Evolutionary conservation across 2,888 invertebrate genomes (phyloP).

Genomic region (Polyploca ridens): DNA sequence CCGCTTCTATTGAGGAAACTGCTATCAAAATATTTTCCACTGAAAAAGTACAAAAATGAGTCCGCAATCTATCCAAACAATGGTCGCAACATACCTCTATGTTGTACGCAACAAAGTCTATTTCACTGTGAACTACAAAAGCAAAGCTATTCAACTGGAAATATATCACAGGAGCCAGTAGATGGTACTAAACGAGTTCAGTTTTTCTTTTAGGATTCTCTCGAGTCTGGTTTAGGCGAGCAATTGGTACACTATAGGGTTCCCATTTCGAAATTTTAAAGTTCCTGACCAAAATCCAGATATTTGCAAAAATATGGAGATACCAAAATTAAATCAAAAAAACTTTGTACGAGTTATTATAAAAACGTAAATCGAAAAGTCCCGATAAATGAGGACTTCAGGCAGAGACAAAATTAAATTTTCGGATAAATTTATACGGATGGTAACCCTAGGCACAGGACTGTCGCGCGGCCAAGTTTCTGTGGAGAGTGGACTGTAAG

Average conservation of each 20-base stretch:
- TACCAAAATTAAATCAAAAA: too few species aligned
- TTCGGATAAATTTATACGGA: neutral
- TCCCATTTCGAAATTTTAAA: neutral
- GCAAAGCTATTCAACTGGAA: slow-evolving; percentile 47
- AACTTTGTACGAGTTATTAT: neutral
- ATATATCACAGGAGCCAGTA: slow-evolving; percentile 36
- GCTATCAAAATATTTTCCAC: neutral
- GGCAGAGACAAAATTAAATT: neutral
- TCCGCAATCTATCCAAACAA: neutral
- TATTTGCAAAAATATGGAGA: too few species aligned
- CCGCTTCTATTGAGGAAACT: neutral
- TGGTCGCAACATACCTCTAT: slow-evolving; percentile 34
- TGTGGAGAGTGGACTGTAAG: slow-evolving; percentile 29
- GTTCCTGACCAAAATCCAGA: neutral
- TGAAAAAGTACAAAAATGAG: slow-evolving; percentile 18
- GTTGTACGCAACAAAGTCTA: slow-evolving; percentile 44
- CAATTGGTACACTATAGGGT: slow-evolving; percentile 39
- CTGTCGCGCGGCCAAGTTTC: slow-evolving; percentile 25
- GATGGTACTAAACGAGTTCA: slow-evolving; percentile 22
- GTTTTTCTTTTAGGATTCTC: slow-evolving; percentile 42
- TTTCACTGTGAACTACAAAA: slow-evolving; percentile 39
- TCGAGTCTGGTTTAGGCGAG: slow-evolving; percentile 44
- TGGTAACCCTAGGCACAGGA: neutral
- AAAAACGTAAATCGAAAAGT: neutral
- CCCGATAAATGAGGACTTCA: too few species aligned